phyloP scores from a whole-genome alignment of 2,113 vertebrate genomes.

The Physeter macrocephalus region DNA sequence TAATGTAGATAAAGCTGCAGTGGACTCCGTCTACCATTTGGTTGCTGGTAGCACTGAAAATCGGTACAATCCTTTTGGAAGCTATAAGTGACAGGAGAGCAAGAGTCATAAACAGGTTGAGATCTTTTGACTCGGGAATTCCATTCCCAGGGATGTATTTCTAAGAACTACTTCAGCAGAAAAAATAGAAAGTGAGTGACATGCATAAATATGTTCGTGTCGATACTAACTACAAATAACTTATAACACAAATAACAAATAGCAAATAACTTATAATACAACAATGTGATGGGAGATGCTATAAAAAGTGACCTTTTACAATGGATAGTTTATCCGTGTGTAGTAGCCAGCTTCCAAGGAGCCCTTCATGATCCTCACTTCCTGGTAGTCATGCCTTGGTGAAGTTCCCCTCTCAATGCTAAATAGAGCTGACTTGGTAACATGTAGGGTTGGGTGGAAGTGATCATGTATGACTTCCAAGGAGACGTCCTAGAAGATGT shows the following conservation, averaged over 20 bases:
- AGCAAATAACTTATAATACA: not conserved
- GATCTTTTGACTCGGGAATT: not conserved
- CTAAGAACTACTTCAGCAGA: not conserved
- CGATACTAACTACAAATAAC: not conserved
- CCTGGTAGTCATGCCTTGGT: not conserved
- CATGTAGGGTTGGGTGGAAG: no score
- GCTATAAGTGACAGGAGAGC: not conserved
- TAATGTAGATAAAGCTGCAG: not conserved
- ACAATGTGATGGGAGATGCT: no score
- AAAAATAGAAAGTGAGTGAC: not conserved
- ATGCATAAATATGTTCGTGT: rapidly evolving
- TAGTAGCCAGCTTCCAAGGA: not conserved
- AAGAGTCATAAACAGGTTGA: not conserved
- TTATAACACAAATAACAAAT: rapidly evolving
- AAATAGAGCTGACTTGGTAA: not conserved
- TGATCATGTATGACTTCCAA: not conserved
- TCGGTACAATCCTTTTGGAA: not conserved
- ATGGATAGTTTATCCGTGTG: no score
- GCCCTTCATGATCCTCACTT: not conserved
- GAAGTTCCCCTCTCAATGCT: not conserved
- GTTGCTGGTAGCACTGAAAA: not conserved
- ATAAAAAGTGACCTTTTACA: no score
- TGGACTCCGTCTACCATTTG: not conserved
- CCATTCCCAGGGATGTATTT: not conserved
- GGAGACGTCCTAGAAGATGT: not conserved